These are phyloP conservation scores for Triplophysa rosa DNA, from an alignment of 2,113 vertebrate genomes.

Conservation along the genomic window DNA sequence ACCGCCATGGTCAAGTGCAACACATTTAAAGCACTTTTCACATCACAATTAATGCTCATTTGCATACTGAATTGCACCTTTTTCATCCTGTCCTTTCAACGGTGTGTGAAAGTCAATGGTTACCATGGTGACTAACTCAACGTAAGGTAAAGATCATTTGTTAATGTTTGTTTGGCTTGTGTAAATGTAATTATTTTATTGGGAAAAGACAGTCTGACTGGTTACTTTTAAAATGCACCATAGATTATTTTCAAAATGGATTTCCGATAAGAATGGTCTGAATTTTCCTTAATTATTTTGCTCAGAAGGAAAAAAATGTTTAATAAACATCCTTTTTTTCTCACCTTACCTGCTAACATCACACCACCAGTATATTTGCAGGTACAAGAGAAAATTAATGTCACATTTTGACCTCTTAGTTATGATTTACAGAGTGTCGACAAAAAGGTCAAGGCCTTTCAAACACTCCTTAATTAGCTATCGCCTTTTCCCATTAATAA, in stretches of 20 bases:
- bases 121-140: conserved; percentile 52
- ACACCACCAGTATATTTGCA: conserved; percentile 12
- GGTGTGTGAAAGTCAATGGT: conserved; percentile 48
- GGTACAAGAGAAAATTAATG: conserved; percentile 33
- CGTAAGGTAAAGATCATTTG: conserved; percentile 28
- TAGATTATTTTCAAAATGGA: conserved; percentile 21
- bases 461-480: conserved; percentile 48
- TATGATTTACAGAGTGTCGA: conserved; percentile 30
- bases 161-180: conserved; percentile 39
- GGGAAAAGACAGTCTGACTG: background rate
- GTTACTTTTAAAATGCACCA: background rate
- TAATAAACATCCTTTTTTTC: conserved; percentile 14
- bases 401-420: conserved; percentile 23
- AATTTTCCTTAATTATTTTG: background rate
- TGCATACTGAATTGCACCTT: conserved; percentile 51
- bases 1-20: conserved; percentile 13
- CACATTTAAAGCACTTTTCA: conserved; percentile 50
- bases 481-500: conserved; percentile 18
- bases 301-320: background rate
- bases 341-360: background rate
- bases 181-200: conserved; percentile 35
- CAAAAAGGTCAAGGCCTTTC: conserved; percentile 49
- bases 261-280: background rate
- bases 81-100: conserved; percentile 42
- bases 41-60: conserved; percentile 60